Evolutionary conservation across 30 jellyfish, hydroid and myxozoan species (phyloP), one percentile per base, ranked within the genome.

Genomic region (Hydractinia echinata): DNA sequence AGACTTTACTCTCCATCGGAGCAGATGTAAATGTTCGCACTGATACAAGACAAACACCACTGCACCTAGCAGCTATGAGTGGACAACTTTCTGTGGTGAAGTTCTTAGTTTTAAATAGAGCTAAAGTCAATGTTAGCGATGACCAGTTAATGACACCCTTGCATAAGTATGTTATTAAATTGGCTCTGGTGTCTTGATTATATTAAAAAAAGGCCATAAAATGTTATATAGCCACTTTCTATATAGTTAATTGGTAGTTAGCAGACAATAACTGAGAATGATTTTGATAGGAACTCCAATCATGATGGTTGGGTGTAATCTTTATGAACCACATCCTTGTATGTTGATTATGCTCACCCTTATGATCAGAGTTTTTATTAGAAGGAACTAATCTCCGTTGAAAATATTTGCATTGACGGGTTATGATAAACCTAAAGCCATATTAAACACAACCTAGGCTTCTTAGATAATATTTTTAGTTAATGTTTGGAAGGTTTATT

Each of bases 31-130:
- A 93, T 77, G 67, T 71, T 11, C 77, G 70, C 14, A 87, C 99
- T 8, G 99, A 84, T 76, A 93, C 95, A 14, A 74, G 70, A 51
- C 74, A 79, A 64, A 51, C 95, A 5, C 96, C 99, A 66, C 87
- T 93, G n/a, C 99, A 93, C 68, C 83, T 93, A 60, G 99, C 99
- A 53, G 95, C 96, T 5, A 73, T 82, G 21, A 81, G 86, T 87
- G 99, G 99, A 8, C 95, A 85, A 53, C 54, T 72, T 14, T 18
- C 54, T 14, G 90, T 93, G 14, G 96, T 92, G 16, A 66, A 72
- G 44, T 72, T 19, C 20, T 83, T 93, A 11, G 62, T 87, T 21
- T 14, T 8, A 15, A 88, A 88, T 61, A 66, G 86, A 5, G 96
- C 96, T 14, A 93, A 76, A 77, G 82, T 93, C 53, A 93, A 93